Conservation (phyloP, 2,888 invertebrate species). For the Chloroclystis v-ata region DNA sequence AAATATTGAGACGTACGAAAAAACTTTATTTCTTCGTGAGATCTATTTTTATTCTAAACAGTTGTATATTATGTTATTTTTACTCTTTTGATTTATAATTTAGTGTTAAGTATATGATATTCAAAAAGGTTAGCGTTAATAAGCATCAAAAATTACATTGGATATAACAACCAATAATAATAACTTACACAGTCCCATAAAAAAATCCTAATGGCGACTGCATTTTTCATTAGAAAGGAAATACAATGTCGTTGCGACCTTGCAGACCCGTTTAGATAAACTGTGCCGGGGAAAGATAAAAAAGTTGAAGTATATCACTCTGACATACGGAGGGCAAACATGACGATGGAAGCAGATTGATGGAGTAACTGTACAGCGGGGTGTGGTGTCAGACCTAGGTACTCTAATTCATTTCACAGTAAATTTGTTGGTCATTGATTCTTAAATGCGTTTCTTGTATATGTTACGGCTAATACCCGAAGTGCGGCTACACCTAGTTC, state of each 20-base stretch:
- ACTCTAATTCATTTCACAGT: conserved; percentile 39
- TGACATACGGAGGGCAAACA: conserved; percentile 55
- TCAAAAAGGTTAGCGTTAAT: too few relatives aligned
- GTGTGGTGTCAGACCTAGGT: conserved; percentile 35
- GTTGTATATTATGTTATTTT: too few relatives aligned
- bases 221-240: conserved; percentile 39
- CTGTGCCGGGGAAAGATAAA: conserved; percentile 67
- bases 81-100: too few relatives aligned
- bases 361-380: conserved; percentile 60
- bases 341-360: conserved; percentile 58
- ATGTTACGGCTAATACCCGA: too few relatives aligned
- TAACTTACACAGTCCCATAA: not conserved
- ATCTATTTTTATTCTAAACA: too few relatives aligned
- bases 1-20: too few relatives aligned
- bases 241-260: conserved; percentile 51
- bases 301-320: conserved; percentile 47
- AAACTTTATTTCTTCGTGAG: too few relatives aligned
- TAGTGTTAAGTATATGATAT: too few relatives aligned
- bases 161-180: too few relatives aligned
- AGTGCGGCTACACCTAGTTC: too few relatives aligned
- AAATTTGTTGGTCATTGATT: conserved; percentile 45
- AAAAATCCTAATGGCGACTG: conserved; percentile 3
- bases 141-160: too few relatives aligned
- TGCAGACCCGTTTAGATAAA: conserved; percentile 50
- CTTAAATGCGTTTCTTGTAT: conserved; percentile 25